Base-by-base conservation (phyloP, 1,140 invertebrate species). In the Linepithema humile region DNA sequence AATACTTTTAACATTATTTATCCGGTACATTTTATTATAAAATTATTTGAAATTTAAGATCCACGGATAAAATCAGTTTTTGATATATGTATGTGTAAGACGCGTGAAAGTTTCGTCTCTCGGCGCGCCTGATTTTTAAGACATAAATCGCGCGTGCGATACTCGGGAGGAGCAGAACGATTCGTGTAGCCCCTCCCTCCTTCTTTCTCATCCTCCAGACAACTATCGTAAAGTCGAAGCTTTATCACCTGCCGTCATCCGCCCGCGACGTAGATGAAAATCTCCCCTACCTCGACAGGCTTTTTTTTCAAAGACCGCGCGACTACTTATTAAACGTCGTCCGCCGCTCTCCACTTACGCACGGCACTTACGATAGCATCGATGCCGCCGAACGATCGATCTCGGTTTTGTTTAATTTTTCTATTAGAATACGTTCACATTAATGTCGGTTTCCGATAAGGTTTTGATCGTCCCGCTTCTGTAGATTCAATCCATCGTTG, bases 381-480 rank as follows among this genome's bases (percentile, higher is more conserved):
- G 53, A 60, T 57, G 50, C 45, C 78, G 84, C 80, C 72, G 15
- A 77, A 45, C 29, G 38, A 12, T 20, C 38, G 45, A 45, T 69
- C 62, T 9, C 17, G 50, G 50, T 64, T 87, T 87, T 77, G 62
- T 57, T 78, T 89, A 88, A 85, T 85, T 88, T 86, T 85, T 83
- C 83, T 86, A 86, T 91, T 89, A 89, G 72, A 80, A 86, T 87
- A 67, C 83, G 72, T 83, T 87, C 87, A 87, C 77, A 85, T 85
- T 88, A 85, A 69, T 83, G 23, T n/a, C 7, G 20, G n/a, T 60
- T 77, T 65, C 29, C 23, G 45, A 20, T 7, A 10, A 45, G 40
- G 20, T 64, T 53, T 69, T 45, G n/a, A 67, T 55, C 48, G 45
- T 3, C 0, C 23, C 20, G 26, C 20, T 67, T 53, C 20, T 3